Base-by-base conservation (phyloP, 2,797 vertebrate species). In the Pipistrellus nathusii region DNA sequence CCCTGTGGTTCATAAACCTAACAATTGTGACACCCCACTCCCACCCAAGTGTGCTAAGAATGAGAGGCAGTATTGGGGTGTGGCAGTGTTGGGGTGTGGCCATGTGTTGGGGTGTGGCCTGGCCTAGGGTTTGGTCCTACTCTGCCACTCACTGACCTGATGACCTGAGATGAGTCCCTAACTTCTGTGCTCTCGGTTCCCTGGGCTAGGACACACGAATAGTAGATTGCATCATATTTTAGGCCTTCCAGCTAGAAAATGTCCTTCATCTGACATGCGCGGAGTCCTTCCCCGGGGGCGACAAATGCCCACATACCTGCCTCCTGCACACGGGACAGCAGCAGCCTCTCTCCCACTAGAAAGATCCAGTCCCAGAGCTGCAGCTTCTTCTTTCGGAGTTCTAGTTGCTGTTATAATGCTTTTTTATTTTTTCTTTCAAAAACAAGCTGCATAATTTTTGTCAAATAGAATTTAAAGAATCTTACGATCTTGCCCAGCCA, bases 381-480 rank as follows among this genome's bases (percentile, higher is more conserved):
- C 17, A 30, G 25, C 35, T 80, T 82, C 30, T 0, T 12, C 6
- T 44, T 76, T 15, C 30, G 66, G 32, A 75, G 25, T 75, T 55
- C 71, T 92, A 17, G 27, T 66, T 66, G 85, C 76, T 78, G 23
- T 92, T 59, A 69, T 11, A 3, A 73, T 14, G 32, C 7, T 7
- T 8, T 25, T 71, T 8, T 66, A 7, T 51, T 15, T n/a, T n/a
- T 17, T 32, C 18, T 32, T 18, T 30, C 17, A 17, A 78, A 85
- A 51, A 30, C 21, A 86, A 83, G 7, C 41, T 73, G 44, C 44
- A 6, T 87, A 38, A 80, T 51, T 27, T 85, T 68, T 73, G 20
- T 75, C 59, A 41, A 95, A 18, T 73, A 9, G 32, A 92, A 82
- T 44, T 78, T 87, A 66, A 92, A 75, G 41, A 73, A 78, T 72